Evolutionary conservation across 2,888 invertebrate genomes (phyloP).

Genomic region (Athripsodes cinereus): DNA sequence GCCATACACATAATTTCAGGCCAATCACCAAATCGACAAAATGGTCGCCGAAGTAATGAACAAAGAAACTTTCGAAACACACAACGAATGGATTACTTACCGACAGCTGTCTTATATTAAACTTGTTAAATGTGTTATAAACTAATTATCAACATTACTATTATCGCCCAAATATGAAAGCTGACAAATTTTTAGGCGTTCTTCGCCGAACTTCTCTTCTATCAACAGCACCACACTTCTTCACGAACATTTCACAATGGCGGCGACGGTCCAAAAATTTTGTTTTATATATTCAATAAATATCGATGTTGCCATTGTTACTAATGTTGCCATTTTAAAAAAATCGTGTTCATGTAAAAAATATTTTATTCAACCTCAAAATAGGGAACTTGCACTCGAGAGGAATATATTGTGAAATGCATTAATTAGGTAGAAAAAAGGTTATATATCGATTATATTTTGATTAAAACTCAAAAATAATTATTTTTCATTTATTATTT

Average conservation of each 20-base stretch:
- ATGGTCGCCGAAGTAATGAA: slow-evolving; percentile 21
- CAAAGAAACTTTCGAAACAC: slow-evolving; percentile 21
- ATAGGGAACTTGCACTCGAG: no score
- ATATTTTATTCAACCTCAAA: no score
- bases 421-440: no score
- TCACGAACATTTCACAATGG: not conserved
- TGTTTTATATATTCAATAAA: not conserved
- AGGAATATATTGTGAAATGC: no score
- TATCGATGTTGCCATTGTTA: no score
- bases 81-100: slow-evolving; percentile 8
- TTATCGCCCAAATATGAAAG: not conserved
- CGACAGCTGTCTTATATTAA: slow-evolving; percentile 19
- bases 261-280: not conserved
- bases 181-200: not conserved
- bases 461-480: no score
- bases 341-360: no score
- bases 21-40: slow-evolving; percentile 17
- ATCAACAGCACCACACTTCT: not conserved
- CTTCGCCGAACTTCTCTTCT: slow-evolving; percentile 1
- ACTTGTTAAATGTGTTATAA: slow-evolving; percentile 6
- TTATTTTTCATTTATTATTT: no score
- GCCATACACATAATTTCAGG: slow-evolving; percentile 18
- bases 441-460: no score
- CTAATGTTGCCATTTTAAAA: no score
- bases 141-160: not conserved